Conservation (phyloP, 2,888 invertebrate genomes). For the Urechis unicinctus region DNA sequence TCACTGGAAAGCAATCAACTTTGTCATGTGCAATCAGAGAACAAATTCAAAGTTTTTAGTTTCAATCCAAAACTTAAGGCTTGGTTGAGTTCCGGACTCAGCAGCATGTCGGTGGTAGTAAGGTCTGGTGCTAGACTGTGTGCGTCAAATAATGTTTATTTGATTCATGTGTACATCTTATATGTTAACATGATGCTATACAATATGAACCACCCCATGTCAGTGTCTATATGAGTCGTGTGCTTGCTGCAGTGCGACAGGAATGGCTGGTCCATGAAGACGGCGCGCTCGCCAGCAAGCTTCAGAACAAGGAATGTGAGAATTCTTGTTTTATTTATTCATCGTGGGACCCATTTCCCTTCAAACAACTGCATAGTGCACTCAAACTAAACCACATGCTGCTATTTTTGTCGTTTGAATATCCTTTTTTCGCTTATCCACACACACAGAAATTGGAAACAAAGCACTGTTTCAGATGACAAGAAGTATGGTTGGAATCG, state of each 20-base stretch:
- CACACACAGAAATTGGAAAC: not conserved
- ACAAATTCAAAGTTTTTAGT: no score
- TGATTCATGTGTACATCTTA: no score
- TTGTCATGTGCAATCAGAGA: no score
- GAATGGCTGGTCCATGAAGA: conserved; percentile 81
- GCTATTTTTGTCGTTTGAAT: not conserved
- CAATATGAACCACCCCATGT: no score
- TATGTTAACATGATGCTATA: no score
- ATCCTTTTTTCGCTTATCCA: not conserved
- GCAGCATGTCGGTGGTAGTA: no score
- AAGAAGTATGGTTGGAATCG: conserved; percentile 73
- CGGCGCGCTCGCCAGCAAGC: conserved; percentile 70
- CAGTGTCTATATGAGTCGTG: not conserved
- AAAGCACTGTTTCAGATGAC: not conserved
- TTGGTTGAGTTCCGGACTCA: no score
- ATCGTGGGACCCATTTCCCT: not conserved
- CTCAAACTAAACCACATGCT: not conserved
- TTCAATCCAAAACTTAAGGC: no score
- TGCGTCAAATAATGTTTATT: no score
- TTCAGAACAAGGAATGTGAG: conserved; percentile 77
- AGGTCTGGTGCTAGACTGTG: no score
- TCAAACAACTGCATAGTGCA: not conserved
- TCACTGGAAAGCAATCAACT: no score
- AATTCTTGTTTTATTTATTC: conserved; percentile 20
- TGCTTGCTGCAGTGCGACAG: conserved; percentile 62